Evolutionary conservation across 2,888 invertebrate genomes (phyloP), one percentile per base, ranked within the genome.

Genomic region (Allacma fusca): DNA sequence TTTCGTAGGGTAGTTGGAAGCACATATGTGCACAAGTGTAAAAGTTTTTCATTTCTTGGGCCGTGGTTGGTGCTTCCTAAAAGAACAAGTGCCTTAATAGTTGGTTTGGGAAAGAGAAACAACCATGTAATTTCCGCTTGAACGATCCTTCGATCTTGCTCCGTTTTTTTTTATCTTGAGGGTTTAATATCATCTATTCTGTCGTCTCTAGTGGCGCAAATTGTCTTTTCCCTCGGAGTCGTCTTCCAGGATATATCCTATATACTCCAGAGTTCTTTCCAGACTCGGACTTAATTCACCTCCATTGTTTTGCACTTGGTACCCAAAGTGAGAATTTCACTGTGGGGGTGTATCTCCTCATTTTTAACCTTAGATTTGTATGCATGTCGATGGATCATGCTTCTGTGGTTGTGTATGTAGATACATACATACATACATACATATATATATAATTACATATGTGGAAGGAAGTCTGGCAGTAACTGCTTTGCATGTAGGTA

Each of bases 51-150:
- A 68, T 69, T 75, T 71, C 70, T 69, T 40, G 59, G 67, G 13
- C 34, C 69, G 50, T 80, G 76, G 81, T 79, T 80, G 64, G 72
- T 65, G 73, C 77, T 79, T 78, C 34, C 72, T 57, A 13, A 50
- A 26, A 77, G 81, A 78, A 78, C 82, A 83, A 83, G 83, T 78
- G 70, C 71, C 75, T 76, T 81, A 78, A 82, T 79, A 59, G 79
- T 67, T 68, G 77, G 80, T 71, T 81, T 78, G 78, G 79, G 75
- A 78, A 75, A 50, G 67, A 79, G 77, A 73, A 81, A 79, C 79
- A 76, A 78, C 64, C 74, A 67, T 79, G 81, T 81, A 82, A 82
- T 83, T 83, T 82, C 79, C 81, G 74, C 79, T 73, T 77, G 77
- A 82, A 81, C 78, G 75, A 78, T 79, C 80, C 80, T 81, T 80